These are phyloP conservation scores for Neoscelio sp. DNA, from an alignment of 2,888 invertebrate genomes.

Conservation along the genomic window DNA sequence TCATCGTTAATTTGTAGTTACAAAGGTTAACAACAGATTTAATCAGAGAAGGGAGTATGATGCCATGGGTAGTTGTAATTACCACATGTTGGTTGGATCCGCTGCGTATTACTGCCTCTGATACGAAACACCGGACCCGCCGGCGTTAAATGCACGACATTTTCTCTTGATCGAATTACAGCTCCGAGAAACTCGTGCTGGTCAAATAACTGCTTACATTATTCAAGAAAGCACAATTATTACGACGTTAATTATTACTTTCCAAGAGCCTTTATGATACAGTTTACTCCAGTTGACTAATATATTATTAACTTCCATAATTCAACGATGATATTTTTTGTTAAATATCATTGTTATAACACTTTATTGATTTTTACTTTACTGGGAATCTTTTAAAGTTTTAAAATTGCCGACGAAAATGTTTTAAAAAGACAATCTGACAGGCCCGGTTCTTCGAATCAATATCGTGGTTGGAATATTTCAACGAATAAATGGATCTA, in stretches of 20 bases:
- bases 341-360: too few relatives aligned
- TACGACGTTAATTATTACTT: neutral
- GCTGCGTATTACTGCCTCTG: slow-evolving; percentile 7
- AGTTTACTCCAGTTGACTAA: too few relatives aligned
- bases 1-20: slow-evolving; percentile 33
- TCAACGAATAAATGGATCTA: too few relatives aligned
- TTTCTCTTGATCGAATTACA: slow-evolving; percentile 32
- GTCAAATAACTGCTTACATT: slow-evolving; percentile 10
- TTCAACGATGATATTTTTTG: too few relatives aligned
- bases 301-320: too few relatives aligned
- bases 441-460: too few relatives aligned
- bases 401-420: too few relatives aligned
- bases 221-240: slow-evolving; percentile 2
- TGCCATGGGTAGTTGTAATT: slow-evolving; percentile 32
- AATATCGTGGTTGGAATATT: too few relatives aligned
- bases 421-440: too few relatives aligned
- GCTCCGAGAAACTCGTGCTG: neutral
- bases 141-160: slow-evolving; percentile 17
- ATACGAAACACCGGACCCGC: slow-evolving; percentile 17
- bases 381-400: too few relatives aligned
- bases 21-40: slow-evolving; percentile 44
- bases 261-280: too few relatives aligned
- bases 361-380: too few relatives aligned
- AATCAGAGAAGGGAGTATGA: slow-evolving; percentile 27
- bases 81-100: slow-evolving; percentile 29